phyloP scores from a whole-genome alignment of 2,888 invertebrate species.

The Hyposoter dolosus region DNA sequence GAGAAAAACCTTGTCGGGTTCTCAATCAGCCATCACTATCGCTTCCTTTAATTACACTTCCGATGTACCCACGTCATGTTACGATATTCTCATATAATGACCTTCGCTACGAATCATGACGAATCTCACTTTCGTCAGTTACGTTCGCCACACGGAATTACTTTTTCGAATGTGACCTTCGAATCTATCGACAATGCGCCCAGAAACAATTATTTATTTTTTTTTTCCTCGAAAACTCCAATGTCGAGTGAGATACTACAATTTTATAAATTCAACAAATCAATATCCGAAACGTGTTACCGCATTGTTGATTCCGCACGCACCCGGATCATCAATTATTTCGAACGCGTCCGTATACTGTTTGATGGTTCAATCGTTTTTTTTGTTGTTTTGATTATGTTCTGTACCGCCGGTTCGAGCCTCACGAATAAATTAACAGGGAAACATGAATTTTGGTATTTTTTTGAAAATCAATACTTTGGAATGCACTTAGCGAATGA shows the following conservation, averaged over 20 bases:
- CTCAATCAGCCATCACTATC: slow-evolving; percentile 21
- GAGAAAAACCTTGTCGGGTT: slow-evolving; percentile 48
- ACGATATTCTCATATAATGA: slow-evolving; percentile 1
- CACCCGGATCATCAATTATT: neutral
- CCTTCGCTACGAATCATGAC: neutral
- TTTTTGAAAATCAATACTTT: neutral
- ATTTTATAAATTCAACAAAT: neutral
- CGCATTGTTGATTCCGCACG: neutral
- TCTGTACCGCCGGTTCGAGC: neutral
- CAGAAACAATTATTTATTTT: neutral
- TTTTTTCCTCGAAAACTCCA: neutral
- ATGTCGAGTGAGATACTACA: neutral
- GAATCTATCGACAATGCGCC: neutral
- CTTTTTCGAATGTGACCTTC: neutral
- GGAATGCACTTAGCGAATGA: neutral
- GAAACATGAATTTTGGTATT: neutral
- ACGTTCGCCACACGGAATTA: neutral
- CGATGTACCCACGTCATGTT: slow-evolving; percentile 35
- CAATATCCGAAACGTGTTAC: neutral
- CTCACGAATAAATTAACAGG: neutral
- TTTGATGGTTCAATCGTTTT: neutral
- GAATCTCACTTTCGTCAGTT: slow-evolving; percentile 25
- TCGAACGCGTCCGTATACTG: neutral
- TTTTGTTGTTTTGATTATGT: neutral
- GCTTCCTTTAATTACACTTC: slow-evolving; percentile 40